Evolutionary conservation across 2,113 vertebrate species (phyloP).

Genomic region (Myrmecobius fasciatus): DNA sequence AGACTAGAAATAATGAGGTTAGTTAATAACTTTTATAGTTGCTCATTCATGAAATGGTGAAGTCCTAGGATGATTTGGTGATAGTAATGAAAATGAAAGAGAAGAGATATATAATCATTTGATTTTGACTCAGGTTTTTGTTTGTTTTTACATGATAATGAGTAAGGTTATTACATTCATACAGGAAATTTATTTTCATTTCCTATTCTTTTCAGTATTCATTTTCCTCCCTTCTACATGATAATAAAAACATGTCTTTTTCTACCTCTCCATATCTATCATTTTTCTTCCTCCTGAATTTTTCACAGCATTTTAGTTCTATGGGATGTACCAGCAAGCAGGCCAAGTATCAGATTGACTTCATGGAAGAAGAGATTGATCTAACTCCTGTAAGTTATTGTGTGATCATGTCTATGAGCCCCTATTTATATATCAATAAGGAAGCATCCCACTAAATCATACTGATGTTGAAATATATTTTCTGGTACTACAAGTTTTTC

Average conservation of each 20-base stretch:
- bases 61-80: neutral
- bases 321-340: constrained; percentile 85
- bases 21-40: neutral
- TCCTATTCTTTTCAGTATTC: constrained; percentile 57
- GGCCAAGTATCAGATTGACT: constrained; percentile 87
- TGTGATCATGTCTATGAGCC: constrained; percentile 17
- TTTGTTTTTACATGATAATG: constrained; percentile 45
- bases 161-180: constrained; percentile 48
- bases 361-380: constrained; percentile 86
- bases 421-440: constrained; percentile 23
- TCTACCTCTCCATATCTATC: constrained; percentile 70
- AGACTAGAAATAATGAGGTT: neutral
- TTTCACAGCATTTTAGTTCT: constrained; percentile 88
- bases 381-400: constrained; percentile 88
- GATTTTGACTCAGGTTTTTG: neutral
- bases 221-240: constrained; percentile 69
- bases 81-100: neutral
- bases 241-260: constrained; percentile 69
- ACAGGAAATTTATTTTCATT: constrained; percentile 64
- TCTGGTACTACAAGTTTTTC: constrained; percentile 37
- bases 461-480: constrained; percentile 27
- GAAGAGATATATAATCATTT: neutral
- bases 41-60: neutral
- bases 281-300: constrained; percentile 75
- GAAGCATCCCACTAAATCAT: constrained; percentile 37